Evolutionary conservation across 2,797 vertebrate species (phyloP).

Genomic region (Sebastes taczanowskii): DNA sequence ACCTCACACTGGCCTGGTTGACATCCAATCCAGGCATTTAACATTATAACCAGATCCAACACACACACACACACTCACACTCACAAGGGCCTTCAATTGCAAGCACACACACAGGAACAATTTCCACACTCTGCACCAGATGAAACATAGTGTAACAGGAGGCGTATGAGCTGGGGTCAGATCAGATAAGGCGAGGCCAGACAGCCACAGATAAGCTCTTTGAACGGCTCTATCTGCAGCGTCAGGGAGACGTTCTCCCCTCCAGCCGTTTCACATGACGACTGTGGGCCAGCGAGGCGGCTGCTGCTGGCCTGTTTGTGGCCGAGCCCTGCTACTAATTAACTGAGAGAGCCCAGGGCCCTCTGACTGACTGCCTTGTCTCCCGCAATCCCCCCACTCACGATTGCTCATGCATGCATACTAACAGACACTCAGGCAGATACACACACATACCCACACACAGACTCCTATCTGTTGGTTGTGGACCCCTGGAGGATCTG

Average conservation of each 20-base stretch:
- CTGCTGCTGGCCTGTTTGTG: constrained; percentile 68
- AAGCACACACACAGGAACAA: not conserved
- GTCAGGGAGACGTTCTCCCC: constrained; percentile 71
- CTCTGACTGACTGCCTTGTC: constrained; percentile 76
- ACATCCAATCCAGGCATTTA: constrained; percentile 64
- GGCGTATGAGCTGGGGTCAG: constrained; percentile 75
- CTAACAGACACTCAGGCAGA: constrained; percentile 61
- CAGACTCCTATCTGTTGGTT: constrained; percentile 57
- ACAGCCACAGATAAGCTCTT: constrained; percentile 79
- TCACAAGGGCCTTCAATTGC: not conserved
- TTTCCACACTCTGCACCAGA: constrained; percentile 47
- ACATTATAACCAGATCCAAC: constrained; percentile 55
- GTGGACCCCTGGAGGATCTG: constrained; percentile 58
- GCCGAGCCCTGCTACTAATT: constrained; percentile 76
- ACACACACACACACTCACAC: not conserved
- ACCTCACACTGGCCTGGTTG: constrained; percentile 66
- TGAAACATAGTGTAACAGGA: constrained; percentile 71
- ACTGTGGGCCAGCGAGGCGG: constrained; percentile 53
- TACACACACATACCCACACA: constrained; percentile 52
- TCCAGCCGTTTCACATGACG: constrained; percentile 75
- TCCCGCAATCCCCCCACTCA: constrained; percentile 52
- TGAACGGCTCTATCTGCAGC: constrained; percentile 80
- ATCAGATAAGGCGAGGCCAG: constrained; percentile 81
- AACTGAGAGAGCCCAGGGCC: constrained; percentile 70
- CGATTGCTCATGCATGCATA: constrained; percentile 76